Conservation (phyloP, 53 echinoderm and acorn worm species). For the Mesocentrotus franciscanus region DNA sequence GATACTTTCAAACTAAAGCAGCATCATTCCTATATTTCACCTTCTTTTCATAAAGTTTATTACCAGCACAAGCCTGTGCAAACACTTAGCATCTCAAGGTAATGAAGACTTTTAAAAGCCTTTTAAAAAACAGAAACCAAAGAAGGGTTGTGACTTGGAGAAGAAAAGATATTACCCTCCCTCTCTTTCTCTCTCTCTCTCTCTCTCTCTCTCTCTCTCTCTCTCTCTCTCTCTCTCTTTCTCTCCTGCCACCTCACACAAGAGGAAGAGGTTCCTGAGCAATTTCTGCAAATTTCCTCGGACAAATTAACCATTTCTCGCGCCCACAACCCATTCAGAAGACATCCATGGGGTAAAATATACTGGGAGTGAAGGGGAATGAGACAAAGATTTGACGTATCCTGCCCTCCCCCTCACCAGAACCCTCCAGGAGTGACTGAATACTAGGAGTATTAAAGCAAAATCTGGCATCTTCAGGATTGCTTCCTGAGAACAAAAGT, state of each 20-base stretch:
- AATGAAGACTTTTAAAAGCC: background rate
- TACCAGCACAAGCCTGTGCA: too few species aligned
- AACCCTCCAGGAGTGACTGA: background rate
- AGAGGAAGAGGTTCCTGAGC: conserved; percentile 52
- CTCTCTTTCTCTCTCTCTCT: background rate
- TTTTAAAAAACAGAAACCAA: background rate
- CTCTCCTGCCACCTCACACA: conserved; percentile 30
- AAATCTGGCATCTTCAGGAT: background rate
- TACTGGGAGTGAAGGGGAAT: background rate
- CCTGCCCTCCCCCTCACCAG: conserved; percentile 27
- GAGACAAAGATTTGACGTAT: conserved; percentile 12
- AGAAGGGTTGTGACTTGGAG: background rate
- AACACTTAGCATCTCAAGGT: background rate
- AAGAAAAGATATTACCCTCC: background rate
- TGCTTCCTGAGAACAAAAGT: conserved; percentile 46
- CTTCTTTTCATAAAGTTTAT: too few species aligned
- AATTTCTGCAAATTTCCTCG: conserved; percentile 59
- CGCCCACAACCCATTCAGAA: conserved; percentile 48
- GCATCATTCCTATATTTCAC: background rate
- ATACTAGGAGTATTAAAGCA: background rate
- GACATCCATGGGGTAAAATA: background rate
- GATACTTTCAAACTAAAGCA: background rate
- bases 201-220: background rate
- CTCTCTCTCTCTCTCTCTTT: background rate
- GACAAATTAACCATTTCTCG: conserved; percentile 68